Conservation (phyloP, 2,113 vertebrate genomes). For the Pseudorectes ferrugineus region DNA sequence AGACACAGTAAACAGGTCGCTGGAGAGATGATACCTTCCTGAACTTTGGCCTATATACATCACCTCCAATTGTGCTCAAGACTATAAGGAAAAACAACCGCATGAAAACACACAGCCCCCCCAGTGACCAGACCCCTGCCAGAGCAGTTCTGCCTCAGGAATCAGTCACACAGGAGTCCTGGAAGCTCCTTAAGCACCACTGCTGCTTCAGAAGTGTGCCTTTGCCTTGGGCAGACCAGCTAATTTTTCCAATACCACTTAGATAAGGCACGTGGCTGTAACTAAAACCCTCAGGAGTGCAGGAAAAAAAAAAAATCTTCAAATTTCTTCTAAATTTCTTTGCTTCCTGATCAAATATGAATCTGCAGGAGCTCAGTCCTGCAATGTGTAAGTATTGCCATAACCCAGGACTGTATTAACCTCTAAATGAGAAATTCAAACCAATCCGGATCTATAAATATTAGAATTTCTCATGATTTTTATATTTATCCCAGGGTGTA, state of each 20-base stretch:
- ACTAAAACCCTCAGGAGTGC: neutral
- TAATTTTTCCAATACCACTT: neutral
- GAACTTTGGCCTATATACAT: neutral
- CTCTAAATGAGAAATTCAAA: neutral
- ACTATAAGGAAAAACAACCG: neutral
- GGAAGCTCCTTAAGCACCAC: neutral
- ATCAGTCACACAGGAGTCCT: neutral
- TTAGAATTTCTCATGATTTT: neutral
- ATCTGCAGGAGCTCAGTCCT: neutral
- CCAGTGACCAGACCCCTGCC: neutral
- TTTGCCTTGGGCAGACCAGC: neutral
- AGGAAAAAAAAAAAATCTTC: neutral
- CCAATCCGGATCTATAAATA: neutral
- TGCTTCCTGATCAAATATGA: neutral
- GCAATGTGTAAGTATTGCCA: neutral
- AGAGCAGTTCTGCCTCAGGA: neutral
- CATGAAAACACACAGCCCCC: rapidly evolving
- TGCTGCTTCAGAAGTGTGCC: neutral
- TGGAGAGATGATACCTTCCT: neutral
- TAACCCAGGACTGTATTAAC: neutral
- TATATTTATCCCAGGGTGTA: neutral
- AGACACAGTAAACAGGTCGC: neutral
- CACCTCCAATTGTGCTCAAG: neutral
- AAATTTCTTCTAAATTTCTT: neutral
- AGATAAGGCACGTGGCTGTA: neutral